Conservation (phyloP, 2,797 vertebrate genomes). For the Dryobates pubescens region DNA sequence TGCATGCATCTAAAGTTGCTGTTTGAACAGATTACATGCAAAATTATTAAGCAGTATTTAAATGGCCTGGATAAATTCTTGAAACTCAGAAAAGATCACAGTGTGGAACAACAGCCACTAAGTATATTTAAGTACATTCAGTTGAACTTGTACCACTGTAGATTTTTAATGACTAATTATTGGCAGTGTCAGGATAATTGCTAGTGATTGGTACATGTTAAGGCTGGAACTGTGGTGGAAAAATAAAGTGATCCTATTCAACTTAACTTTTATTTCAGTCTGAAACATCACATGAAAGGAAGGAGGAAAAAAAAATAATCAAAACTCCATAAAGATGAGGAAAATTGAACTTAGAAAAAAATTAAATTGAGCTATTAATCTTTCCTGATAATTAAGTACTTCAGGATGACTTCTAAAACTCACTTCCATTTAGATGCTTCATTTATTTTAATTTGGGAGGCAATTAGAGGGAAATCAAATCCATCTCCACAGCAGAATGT, state of each 20-base stretch:
- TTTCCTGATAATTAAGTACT: constrained; percentile 56
- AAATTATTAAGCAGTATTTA: neutral
- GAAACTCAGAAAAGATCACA: neutral
- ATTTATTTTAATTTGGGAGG: constrained; percentile 78
- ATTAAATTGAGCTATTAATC: constrained; percentile 24
- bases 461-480: constrained; percentile 78
- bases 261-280: neutral
- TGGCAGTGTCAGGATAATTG: neutral
- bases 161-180: neutral
- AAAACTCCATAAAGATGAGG: constrained; percentile 26
- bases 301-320: neutral
- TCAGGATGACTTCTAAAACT: constrained; percentile 61
- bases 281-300: neutral
- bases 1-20: neutral
- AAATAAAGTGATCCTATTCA: neutral
- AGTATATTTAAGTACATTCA: neutral
- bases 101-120: neutral
- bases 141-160: neutral
- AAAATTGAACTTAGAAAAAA: constrained; percentile 26
- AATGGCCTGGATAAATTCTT: neutral
- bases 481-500: constrained; percentile 58
- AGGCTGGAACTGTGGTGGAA: neutral
- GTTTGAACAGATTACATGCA: neutral
- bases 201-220: neutral
- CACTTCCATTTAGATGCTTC: constrained; percentile 73